Evolutionary conservation across 2,888 invertebrate species (phyloP).

Genomic region (Horisme vitalbata): DNA sequence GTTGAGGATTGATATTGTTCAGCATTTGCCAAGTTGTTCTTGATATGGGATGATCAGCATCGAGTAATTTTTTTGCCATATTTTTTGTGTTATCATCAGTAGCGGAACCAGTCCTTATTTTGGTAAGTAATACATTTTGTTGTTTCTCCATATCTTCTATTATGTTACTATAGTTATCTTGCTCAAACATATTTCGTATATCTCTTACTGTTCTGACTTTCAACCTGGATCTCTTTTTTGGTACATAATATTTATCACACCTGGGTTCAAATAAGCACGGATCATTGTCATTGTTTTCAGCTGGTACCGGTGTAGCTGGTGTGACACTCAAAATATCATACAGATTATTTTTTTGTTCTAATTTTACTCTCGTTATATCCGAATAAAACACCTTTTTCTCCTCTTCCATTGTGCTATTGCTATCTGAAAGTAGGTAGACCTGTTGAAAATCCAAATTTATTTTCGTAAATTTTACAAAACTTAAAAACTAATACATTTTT

Average conservation of each 20-base stretch:
- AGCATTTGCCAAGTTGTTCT: slow-evolving; percentile 73
- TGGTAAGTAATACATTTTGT: slow-evolving; percentile 56
- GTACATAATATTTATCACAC: slow-evolving; percentile 57
- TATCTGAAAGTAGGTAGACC: slow-evolving; percentile 20
- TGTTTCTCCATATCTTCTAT: slow-evolving; percentile 59
- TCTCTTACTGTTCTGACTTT: slow-evolving; percentile 71
- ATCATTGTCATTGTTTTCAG: slow-evolving; percentile 31
- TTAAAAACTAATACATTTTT: no score
- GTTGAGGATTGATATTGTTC: slow-evolving; percentile 65
- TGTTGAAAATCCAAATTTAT: no score
- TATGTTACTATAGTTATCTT: slow-evolving; percentile 55
- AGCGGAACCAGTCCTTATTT: slow-evolving; percentile 59
- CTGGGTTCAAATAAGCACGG: slow-evolving; percentile 56
- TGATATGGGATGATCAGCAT: slow-evolving; percentile 54
- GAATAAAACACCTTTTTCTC: slow-evolving; percentile 57
- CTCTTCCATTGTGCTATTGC: slow-evolving; percentile 24
- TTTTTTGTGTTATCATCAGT: slow-evolving; percentile 57
- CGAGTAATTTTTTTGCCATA: slow-evolving; percentile 57
- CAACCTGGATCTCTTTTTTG: slow-evolving; percentile 57
- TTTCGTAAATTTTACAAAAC: no score
- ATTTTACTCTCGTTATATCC: slow-evolving; percentile 51
- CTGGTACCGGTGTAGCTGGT: slow-evolving; percentile 50
- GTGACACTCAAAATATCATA: slow-evolving; percentile 52
- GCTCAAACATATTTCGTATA: slow-evolving; percentile 62
- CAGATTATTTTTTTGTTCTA: slow-evolving; percentile 50